phyloP scores from a whole-genome alignment of 53 echinoderm and acorn worm species.

The Temnopleurus reevesii region DNA sequence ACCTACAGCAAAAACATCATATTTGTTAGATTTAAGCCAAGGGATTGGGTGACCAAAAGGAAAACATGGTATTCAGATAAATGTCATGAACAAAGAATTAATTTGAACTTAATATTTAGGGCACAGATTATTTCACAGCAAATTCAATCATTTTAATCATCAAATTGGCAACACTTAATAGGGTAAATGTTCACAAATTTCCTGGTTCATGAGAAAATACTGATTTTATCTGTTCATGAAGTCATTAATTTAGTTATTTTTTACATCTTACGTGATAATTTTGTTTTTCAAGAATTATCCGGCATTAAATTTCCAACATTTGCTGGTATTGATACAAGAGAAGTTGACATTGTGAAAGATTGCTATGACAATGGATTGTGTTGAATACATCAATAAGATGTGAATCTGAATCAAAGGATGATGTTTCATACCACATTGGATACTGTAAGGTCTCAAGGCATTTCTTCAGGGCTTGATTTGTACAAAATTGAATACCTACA shows the following conservation, averaged over 20 bases:
- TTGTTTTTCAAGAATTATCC: too few relatives aligned
- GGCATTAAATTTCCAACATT: background rate
- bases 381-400: background rate
- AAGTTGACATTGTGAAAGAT: conserved; percentile 31
- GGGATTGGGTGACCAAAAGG: too few relatives aligned
- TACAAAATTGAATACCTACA: background rate
- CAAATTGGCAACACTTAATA: too few relatives aligned
- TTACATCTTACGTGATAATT: too few relatives aligned
- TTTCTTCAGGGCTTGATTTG: background rate
- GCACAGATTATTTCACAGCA: too few relatives aligned
- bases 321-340: background rate
- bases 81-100: background rate
- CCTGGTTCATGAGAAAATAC: too few relatives aligned
- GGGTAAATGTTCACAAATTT: too few relatives aligned
- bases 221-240: too few relatives aligned
- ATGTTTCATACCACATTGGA: conserved; percentile 1
- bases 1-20: background rate
- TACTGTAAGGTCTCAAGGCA: background rate
- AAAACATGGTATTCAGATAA: background rate
- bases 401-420: background rate
- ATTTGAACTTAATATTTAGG: too few relatives aligned
- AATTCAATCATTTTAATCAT: too few relatives aligned
- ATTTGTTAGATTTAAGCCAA: background rate
- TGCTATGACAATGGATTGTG: conserved; percentile 11
- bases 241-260: too few relatives aligned